phyloP scores from a whole-genome alignment of 1,140 invertebrate genomes.

The Plodia interpunctella region DNA sequence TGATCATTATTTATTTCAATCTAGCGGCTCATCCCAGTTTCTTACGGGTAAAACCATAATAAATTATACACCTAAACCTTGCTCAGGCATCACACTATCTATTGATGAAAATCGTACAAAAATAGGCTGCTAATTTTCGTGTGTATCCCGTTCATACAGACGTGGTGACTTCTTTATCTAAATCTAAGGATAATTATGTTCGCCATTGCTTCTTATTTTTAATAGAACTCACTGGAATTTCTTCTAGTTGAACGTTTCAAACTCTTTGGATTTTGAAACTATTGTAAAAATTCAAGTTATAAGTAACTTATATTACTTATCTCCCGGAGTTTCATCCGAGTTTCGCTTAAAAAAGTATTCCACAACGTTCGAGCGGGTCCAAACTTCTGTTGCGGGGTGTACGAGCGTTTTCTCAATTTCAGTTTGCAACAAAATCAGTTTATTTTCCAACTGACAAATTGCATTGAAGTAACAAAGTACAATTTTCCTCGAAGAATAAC shows the following conservation, averaged over 20 bases:
- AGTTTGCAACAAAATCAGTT: constrained; percentile 67
- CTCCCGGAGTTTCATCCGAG: constrained; percentile 1
- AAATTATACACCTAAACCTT: too few species aligned
- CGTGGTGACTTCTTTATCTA: too few species aligned
- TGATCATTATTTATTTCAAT: too few species aligned
- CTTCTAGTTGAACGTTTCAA: neutral
- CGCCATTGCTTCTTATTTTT: neutral
- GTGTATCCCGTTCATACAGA: too few species aligned
- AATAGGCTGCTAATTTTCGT: too few species aligned
- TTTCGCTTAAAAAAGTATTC: constrained; percentile 46
- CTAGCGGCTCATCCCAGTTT: too few species aligned
- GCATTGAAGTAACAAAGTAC: constrained; percentile 54
- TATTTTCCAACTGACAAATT: constrained; percentile 67
- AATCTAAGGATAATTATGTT: too few species aligned
- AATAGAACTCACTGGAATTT: neutral
- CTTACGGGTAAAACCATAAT: too few species aligned
- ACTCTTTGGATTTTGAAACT: neutral
- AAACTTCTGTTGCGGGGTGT: constrained; percentile 45
- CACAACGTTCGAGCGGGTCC: constrained; percentile 29
- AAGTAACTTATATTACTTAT: constrained; percentile 13
- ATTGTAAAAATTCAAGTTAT: constrained; percentile 6
- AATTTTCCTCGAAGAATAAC: constrained; percentile 47
- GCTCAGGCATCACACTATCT: too few species aligned
- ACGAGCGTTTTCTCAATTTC: constrained; percentile 59
- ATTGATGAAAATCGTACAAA: too few species aligned